These are phyloP conservation scores for Pycnonotus jocosus DNA, from an alignment of 2,113 vertebrate species.

Conservation along the genomic window DNA sequence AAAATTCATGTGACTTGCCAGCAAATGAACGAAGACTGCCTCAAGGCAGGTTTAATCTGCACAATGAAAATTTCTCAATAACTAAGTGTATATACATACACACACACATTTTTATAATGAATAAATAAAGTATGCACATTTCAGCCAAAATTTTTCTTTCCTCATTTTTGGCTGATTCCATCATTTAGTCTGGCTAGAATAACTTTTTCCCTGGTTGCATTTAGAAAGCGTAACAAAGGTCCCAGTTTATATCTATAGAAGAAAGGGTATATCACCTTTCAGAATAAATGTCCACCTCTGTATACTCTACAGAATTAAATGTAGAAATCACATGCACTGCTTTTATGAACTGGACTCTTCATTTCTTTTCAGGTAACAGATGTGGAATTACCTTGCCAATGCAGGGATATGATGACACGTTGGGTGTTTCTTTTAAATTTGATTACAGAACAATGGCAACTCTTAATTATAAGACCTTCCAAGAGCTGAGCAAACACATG, in stretches of 20 bases:
- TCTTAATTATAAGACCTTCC: slow-evolving; percentile 12
- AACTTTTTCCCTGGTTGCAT: not conserved
- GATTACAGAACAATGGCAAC: slow-evolving; percentile 4
- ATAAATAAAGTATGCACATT: not conserved
- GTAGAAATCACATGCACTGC: not conserved
- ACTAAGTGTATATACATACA: not conserved
- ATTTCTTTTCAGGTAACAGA: slow-evolving; percentile 17
- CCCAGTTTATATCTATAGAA: not conserved
- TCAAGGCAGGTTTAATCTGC: slow-evolving; percentile 21
- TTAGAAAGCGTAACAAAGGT: not conserved
- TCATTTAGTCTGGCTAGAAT: not conserved
- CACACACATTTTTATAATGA: not conserved
- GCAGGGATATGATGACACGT: not conserved
- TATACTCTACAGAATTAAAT: not conserved
- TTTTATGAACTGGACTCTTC: not conserved
- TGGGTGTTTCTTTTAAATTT: slow-evolving; percentile 15
- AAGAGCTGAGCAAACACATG: slow-evolving; percentile 13
- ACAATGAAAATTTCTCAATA: slow-evolving; percentile 29
- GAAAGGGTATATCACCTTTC: not conserved
- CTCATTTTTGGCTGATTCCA: not conserved
- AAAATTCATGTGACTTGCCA: slow-evolving; percentile 31
- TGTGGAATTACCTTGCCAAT: not conserved
- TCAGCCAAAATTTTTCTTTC: not conserved
- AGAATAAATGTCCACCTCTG: not conserved
- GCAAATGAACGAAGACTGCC: slow-evolving; percentile 23